Percentiles rank a stretch among this genome's conserved stretches.
Conservation (phyloP, 1,140 invertebrate species). For the Sycophaga agraensis region DNA sequence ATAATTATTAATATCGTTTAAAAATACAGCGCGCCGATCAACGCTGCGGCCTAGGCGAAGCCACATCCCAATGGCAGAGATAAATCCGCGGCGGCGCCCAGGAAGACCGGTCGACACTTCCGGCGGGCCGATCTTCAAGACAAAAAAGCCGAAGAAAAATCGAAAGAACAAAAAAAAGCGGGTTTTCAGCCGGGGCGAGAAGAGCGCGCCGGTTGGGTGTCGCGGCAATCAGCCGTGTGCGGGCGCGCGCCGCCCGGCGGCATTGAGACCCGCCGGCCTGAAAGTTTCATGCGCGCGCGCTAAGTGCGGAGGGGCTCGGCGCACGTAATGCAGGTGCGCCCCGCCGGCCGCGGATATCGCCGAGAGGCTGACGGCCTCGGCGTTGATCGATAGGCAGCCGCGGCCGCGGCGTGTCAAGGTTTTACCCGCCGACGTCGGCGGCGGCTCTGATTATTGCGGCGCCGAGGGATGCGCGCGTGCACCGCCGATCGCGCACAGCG, state of each 20-base stretch:
- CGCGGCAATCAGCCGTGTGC: no score
- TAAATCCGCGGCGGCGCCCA: no score
- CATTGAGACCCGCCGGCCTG: slow-evolving; percentile 25
- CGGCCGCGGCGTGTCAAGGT: slow-evolving; percentile 24
- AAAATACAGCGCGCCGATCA: no score
- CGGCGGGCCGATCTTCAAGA: background rate
- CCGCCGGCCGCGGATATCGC: no score
- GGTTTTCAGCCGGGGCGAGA: background rate
- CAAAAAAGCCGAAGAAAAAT: background rate
- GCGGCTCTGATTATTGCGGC: slow-evolving; percentile 19
- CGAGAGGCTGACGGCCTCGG: slow-evolving; percentile 51
- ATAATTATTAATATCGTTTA: no score
- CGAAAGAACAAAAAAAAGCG: no score
- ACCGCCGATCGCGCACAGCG: background rate
- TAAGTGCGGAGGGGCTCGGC: no score
- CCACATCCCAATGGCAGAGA: no score
- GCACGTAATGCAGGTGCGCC: no score
- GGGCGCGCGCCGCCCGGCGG: no score
- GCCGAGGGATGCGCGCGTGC: background rate
- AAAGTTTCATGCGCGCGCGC: slow-evolving; percentile 23
- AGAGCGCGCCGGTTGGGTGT: background rate
- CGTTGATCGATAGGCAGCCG: slow-evolving; percentile 47
- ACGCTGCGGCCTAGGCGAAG: no score
- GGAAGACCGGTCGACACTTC: no score
- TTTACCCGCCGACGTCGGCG: slow-evolving; percentile 6